These are phyloP conservation scores for Phenganax marumi DNA, from an alignment of 92 coral and sea anemone species.

Conservation along the genomic window DNA sequence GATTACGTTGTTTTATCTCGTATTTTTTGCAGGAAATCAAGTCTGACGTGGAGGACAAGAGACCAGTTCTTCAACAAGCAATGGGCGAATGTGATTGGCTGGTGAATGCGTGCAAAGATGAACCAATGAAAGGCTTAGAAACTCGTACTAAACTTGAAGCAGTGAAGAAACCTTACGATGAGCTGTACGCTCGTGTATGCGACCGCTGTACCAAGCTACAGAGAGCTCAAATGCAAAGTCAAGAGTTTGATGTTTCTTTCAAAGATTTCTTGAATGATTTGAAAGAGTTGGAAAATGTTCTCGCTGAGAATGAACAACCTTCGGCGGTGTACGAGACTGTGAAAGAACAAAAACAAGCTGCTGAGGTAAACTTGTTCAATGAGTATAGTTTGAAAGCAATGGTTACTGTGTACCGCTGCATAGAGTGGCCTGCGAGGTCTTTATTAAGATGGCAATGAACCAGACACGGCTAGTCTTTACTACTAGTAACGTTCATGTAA, in stretches of 20 bases:
- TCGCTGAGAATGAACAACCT: constrained; percentile 64
- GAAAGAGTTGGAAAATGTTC: constrained; percentile 77
- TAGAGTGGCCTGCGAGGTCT: neutral
- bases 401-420: neutral
- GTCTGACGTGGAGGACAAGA: constrained; percentile 70
- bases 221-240: constrained; percentile 98
- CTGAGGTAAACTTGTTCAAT: constrained; percentile 60
- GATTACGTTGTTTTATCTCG: too few relatives aligned
- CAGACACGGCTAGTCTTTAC: too few relatives aligned
- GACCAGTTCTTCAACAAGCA: constrained; percentile 77
- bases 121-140: constrained; percentile 80
- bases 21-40: constrained; percentile 61
- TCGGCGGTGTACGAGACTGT: constrained; percentile 85
- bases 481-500: too few relatives aligned
- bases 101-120: constrained; percentile 81
- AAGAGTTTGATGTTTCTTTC: constrained; percentile 91
- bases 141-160: constrained; percentile 90
- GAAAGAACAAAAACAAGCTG: constrained; percentile 68
- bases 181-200: constrained; percentile 69
- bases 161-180: constrained; percentile 79
- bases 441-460: neutral
- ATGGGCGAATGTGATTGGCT: constrained; percentile 78
- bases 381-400: neutral
- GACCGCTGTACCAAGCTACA: constrained; percentile 84
- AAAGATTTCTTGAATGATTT: constrained; percentile 72